Base-by-base conservation (phyloP, 2,113 vertebrate species). In the Pogona vitticeps region DNA sequence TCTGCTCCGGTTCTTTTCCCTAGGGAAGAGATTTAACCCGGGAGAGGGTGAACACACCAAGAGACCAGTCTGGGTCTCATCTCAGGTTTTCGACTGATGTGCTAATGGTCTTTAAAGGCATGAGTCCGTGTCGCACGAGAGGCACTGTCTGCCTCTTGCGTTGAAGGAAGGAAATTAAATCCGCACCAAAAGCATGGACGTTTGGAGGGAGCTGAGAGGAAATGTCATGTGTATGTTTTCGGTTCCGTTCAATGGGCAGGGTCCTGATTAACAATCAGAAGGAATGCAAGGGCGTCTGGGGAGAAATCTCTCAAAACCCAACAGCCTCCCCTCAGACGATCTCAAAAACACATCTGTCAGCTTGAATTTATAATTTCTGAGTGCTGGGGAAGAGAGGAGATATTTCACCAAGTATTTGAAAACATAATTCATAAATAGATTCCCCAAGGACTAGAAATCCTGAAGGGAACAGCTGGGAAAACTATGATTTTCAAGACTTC, bases 161-260 rank as follows among this genome's bases (percentile, higher is more conserved):
- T 1, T 87, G 77, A 18, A 56, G 28, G 2, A 0, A 82, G 28
- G 14, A 28, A 0, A 72, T 13, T 38, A 78, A n/a, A 21, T 3
- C 52, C 0, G 42, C 52, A 38, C 59, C 36, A 88, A 59, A 58
- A 90, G 76, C 72, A 3, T 18, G n/a, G 63, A 80, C 89, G 8
- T 2, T 58, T 92, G 92, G 80, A 89, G 42, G 77, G 4, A 28
- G 82, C 89, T 78, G 88, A 91, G 61, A 58, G 9, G 83, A 88
- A 86, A 10, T 23, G 56, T 72, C 79, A 91, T 80, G 59, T 76
- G 70, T 68, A 21, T 84, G 65, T 33, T 76, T 80, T 26, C 82
- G 42, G n/a, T 63, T 88, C 85, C 80, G 38, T 83, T 88, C 76
- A 90, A 83, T 1, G 28, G 65, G 70, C 67, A 92, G 42, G 0